phyloP scores from a whole-genome alignment of 2,797 vertebrate genomes.

The Tauraco hartlaubi region DNA sequence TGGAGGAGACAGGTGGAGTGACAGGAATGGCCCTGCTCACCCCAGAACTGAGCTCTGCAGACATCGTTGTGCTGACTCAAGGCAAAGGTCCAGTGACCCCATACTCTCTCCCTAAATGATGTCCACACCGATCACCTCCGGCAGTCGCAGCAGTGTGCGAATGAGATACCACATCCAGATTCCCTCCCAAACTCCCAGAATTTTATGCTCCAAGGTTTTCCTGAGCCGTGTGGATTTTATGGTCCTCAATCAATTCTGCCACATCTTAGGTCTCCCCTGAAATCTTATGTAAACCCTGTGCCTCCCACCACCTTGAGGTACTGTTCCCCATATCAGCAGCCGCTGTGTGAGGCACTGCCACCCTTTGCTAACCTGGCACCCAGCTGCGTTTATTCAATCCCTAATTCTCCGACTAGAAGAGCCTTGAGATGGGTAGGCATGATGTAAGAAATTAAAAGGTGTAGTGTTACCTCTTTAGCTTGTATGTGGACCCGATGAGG shows the following conservation, averaged over 20 bases:
- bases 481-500: fast-evolving
- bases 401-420: neutral
- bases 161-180: neutral
- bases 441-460: neutral
- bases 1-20: neutral
- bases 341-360: fast-evolving
- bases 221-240: fast-evolving
- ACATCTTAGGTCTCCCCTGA: neutral
- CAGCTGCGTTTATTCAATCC: neutral
- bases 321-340: neutral
- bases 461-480: neutral
- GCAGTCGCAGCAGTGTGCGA: neutral
- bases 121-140: fast-evolving
- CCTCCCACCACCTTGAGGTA: neutral
- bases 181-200: neutral
- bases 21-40: fast-evolving
- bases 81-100: neutral
- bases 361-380: neutral
- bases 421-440: neutral
- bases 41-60: neutral
- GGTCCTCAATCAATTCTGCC: neutral
- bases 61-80: neutral
- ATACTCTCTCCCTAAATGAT: neutral
- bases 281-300: neutral
- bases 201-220: neutral